Evolutionary conservation across 2,888 invertebrate genomes (phyloP), one percentile per base, ranked within the genome.

Genomic region (Apamea monoglypha): DNA sequence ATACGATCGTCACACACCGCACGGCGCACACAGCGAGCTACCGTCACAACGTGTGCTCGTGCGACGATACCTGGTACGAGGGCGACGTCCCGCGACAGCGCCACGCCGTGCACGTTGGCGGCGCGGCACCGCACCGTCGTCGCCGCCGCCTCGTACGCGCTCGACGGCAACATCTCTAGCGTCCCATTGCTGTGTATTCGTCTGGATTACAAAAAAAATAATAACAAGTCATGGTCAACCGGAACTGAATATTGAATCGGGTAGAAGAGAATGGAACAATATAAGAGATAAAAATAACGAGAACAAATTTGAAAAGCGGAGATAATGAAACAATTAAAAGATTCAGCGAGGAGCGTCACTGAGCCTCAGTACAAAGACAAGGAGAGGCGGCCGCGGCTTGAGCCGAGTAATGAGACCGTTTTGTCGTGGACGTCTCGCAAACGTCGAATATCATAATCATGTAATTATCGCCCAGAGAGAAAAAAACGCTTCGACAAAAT

Each of bases 61-160:
- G 14, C 36, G 5, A 18, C 29, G 3, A 21, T n/a, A 98, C 98
- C 98, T 93, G 98, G 98, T 88, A 98, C 97, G 82, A 99, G 97
- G 82, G 97, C 97, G 90, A 98, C 98, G 92, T 98, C 98, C 64
- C 98, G 96, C 89, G 98, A 98, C 88, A 98, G 96, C 84, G 98
- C 97, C 70, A 97, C 97, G 81, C 98, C 99, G 88, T 98, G 98
- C 84, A 97, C 96, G 96, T 98, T 98, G 91, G 97, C 96, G 66
- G 98, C 98, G 89, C 98, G 97, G 94, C 99, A 99, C 87, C 98
- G 97, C 89, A 95, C 88, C 83, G 87, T 89, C 14, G 25, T 64
- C 10, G 44, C 14, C 64, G 66, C 78, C 73, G 78, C 76, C 72
- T 80, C 87, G 72, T 74, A 87, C 66, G 87, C 79, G 83, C 81